phyloP scores from a whole-genome alignment of 2,113 vertebrate genomes.

The Arvicanthis niloticus region DNA sequence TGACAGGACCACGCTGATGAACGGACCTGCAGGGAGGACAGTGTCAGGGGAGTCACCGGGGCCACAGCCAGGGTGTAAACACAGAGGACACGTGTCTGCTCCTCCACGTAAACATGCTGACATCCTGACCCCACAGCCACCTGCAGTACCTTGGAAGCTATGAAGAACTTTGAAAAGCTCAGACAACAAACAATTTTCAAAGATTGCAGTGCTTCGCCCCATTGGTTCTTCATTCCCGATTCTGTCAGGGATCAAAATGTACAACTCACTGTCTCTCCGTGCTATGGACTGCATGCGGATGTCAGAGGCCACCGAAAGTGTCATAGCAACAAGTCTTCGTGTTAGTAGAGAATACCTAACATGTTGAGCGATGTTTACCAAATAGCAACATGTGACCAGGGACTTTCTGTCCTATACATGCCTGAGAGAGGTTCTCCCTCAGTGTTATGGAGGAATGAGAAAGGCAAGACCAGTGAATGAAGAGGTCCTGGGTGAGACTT shows the following conservation, averaged over 20 bases:
- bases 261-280: neutral
- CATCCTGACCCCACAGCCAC: neutral
- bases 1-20: constrained; percentile 96
- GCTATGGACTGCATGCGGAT: fast-evolving
- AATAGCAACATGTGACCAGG: neutral
- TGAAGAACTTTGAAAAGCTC: neutral
- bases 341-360: neutral
- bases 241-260: neutral
- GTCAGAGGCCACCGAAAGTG: neutral
- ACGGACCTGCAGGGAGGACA: constrained; percentile 90
- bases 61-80: constrained; percentile 1
- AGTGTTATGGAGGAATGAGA: neutral
- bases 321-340: neutral
- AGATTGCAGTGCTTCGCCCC: neutral
- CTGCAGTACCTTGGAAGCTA: neutral
- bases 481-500: neutral
- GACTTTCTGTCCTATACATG: neutral
- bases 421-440: neutral
- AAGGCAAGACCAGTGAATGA: neutral
- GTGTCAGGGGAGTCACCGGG: constrained; percentile 31
- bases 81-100: fast-evolving
- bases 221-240: neutral
- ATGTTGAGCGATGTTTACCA: neutral
- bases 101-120: fast-evolving
- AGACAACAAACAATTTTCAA: neutral